Evolutionary conservation across 2,797 vertebrate genomes (phyloP).

Genomic region (Allobates femoralis): DNA sequence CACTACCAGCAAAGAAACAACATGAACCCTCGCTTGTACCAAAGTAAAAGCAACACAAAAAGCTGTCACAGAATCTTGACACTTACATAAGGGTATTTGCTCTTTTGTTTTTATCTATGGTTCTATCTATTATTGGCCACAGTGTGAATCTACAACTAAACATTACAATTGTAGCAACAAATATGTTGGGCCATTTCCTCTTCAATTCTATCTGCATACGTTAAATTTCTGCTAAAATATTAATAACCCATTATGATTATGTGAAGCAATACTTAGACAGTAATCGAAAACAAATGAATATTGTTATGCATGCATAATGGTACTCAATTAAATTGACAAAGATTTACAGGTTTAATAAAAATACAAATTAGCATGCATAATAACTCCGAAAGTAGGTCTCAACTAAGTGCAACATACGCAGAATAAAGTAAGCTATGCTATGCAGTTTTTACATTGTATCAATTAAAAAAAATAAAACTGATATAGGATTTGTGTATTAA

Average conservation of each 20-base stretch:
- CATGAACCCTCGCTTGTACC: no score
- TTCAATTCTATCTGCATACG: not conserved
- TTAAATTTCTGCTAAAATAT: not conserved
- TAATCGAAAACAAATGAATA: not conserved
- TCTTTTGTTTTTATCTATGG: no score
- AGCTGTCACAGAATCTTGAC: no score
- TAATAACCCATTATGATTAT: not conserved
- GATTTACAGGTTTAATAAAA: conserved; percentile 35
- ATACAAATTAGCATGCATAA: not conserved
- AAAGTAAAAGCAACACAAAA: no score
- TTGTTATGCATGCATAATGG: not conserved
- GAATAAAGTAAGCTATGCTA: not conserved
- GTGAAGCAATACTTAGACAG: not conserved
- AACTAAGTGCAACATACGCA: not conserved
- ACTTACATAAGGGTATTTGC: no score
- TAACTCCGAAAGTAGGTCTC: not conserved
- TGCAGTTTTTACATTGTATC: not conserved
- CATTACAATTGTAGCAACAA: no score
- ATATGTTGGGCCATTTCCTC: no score
- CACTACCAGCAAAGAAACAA: no score
- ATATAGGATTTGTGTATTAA: no score
- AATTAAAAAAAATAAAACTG: no score
- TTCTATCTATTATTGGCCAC: no score
- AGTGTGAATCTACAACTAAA: no score
- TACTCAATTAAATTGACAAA: not conserved